Evolutionary conservation across 2,113 vertebrate genomes (phyloP).

Genomic region (Phalacrocorax brasilianus): DNA sequence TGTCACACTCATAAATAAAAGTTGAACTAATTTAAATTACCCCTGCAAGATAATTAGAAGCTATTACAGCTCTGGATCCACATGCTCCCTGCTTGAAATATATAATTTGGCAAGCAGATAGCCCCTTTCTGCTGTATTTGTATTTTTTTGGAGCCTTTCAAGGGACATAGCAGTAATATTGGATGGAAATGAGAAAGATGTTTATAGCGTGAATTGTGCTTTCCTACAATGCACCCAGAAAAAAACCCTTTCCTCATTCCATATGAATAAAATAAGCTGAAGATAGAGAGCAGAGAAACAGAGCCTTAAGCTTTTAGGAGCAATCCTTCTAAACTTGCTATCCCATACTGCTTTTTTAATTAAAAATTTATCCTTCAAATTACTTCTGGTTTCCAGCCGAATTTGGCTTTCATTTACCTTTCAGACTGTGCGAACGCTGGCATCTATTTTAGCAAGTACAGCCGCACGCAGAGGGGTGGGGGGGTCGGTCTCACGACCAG

Average conservation of each 20-base stretch:
- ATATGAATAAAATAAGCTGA: neutral
- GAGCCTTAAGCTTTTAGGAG: neutral
- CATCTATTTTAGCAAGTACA: neutral
- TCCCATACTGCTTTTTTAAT: neutral
- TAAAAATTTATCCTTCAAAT: slow-evolving; percentile 14
- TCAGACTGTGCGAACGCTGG: neutral
- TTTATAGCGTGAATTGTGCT: neutral
- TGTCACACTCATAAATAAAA: slow-evolving; percentile 32
- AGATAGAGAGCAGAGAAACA: neutral
- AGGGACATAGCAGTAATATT: neutral
- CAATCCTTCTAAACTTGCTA: slow-evolving; percentile 18
- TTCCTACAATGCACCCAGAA: neutral
- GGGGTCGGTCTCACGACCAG: neutral
- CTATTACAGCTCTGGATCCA: neutral
- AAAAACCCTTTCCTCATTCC: neutral
- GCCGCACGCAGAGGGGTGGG: neutral
- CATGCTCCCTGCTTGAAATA: neutral
- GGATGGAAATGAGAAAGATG: neutral
- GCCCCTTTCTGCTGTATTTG: neutral
- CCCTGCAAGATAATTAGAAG: slow-evolving; percentile 14
- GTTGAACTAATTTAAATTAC: slow-evolving; percentile 22
- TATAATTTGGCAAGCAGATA: neutral
- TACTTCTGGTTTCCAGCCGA: neutral
- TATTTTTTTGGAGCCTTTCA: neutral
- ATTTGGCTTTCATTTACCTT: neutral